phyloP scores from a whole-genome alignment of 2,888 invertebrate genomes.

The Harpalus rubripes region DNA sequence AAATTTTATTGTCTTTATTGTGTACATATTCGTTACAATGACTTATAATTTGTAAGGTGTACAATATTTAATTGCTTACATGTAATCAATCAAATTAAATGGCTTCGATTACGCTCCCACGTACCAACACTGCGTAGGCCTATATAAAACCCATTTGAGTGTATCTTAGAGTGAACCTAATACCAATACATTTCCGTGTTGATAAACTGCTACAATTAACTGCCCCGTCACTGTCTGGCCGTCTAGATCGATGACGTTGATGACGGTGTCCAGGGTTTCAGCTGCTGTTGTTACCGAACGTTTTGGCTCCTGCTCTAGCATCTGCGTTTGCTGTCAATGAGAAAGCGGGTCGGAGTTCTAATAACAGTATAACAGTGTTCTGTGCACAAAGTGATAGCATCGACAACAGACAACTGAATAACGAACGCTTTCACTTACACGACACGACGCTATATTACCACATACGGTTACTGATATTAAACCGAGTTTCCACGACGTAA shows the following conservation, averaged over 20 bases:
- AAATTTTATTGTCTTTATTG: too few relatives aligned
- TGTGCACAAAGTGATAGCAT: constrained; percentile 38
- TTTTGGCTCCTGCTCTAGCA: not conserved
- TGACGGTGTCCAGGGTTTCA: not conserved
- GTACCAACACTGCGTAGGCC: too few relatives aligned
- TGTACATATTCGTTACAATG: too few relatives aligned
- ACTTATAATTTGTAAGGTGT: too few relatives aligned
- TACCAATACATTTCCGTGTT: not conserved
- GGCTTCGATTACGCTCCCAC: too few relatives aligned
- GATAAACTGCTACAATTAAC: not conserved
- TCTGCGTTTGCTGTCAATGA: not conserved
- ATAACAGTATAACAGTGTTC: constrained; percentile 8
- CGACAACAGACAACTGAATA: constrained; percentile 33
- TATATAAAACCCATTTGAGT: too few relatives aligned
- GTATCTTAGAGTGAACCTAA: too few relatives aligned
- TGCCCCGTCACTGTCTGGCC: not conserved
- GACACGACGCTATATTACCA: constrained; percentile 10
- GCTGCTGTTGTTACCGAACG: not conserved
- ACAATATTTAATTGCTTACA: too few relatives aligned
- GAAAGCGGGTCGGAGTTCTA: not conserved
- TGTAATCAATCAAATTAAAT: too few relatives aligned
- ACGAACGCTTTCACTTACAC: constrained; percentile 41
- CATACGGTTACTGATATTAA: constrained; percentile 36
- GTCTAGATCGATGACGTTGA: constrained; percentile 18
- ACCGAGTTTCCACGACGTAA: constrained; percentile 21